Base-by-base conservation (phyloP, 2,113 vertebrate species). In the Ctenodactylus gundi region DNA sequence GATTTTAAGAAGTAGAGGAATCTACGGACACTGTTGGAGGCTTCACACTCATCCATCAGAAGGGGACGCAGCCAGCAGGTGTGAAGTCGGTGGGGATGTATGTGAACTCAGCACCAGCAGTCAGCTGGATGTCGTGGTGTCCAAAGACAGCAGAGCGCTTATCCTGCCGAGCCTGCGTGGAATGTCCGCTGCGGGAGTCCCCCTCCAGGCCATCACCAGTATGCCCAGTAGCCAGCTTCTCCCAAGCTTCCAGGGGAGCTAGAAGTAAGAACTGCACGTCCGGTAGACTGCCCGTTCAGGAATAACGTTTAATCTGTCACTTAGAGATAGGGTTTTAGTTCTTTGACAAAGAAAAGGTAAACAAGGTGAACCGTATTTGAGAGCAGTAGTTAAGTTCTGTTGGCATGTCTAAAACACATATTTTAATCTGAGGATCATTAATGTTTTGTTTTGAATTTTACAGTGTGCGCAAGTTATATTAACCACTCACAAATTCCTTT, bases 401-500 rank as follows among this genome's bases (percentile, higher is more conserved):
- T 73, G 41, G 49, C 25, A 57, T 57, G 6, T 83, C 46, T 83
- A 11, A 55, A 55, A 11, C 53, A 55, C 10, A 55, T 17, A 55
- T 55, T 55, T 55, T 55, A 34, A 64, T 31, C 58, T 77, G 34
- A 77, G 21, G 27, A 65, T 31, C 27, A 55, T 41, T 72, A 34
- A 80, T 65, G 73, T 94, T 94, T 60, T 83, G 68, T 75, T 91
- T 86, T 49, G 18, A 72, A 55, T 73, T 72, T 86, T 81, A 57
- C 51, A 84, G 7, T 68, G 60, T 60, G 21, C 68, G 17, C 60
- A 27, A 57, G 29, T 72, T 86, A 29, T 34, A 49, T 81, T 73
- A 92, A 78, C 70, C 31, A 64, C 15, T 41, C 39, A 78, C 27
- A 80, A 80, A 67, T 95, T 78, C 7, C n/a, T 93, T 55, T 90